Conservation (phyloP, 1,140 invertebrate genomes). For the Eupristina koningsbergeri region DNA sequence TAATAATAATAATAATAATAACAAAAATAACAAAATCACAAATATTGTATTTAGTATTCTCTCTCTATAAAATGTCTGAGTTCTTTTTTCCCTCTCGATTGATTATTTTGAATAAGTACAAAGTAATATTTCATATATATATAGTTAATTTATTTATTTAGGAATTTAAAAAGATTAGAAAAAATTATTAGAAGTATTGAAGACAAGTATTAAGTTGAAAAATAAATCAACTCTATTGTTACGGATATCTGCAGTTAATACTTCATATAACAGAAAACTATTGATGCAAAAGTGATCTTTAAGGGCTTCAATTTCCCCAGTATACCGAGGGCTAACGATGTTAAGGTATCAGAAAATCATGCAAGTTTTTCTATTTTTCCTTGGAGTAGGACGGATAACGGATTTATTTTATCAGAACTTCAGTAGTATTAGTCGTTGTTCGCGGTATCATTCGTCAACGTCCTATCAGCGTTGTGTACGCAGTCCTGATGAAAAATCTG, state of each 20-base stretch:
- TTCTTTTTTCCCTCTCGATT: too few species aligned
- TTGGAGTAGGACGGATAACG: slow-evolving; percentile 59
- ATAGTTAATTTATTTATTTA: neutral
- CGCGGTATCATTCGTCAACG: slow-evolving; percentile 66
- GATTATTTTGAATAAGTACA: too few species aligned
- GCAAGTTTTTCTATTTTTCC: slow-evolving; percentile 12
- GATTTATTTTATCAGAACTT: slow-evolving; percentile 62
- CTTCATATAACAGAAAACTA: neutral
- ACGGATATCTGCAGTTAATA: neutral
- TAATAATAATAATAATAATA: too few species aligned
- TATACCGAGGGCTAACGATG: slow-evolving; percentile 34
- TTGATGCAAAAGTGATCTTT: slow-evolving; percentile 24
- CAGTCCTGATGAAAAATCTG: slow-evolving; percentile 44
- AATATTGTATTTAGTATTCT: too few species aligned
- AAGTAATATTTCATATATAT: neutral
- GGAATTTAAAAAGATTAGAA: neutral
- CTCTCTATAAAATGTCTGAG: too few species aligned
- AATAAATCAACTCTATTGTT: neutral
- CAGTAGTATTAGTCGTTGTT: slow-evolving; percentile 45
- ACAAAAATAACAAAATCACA: too few species aligned
- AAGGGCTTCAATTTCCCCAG: slow-evolving; percentile 51
- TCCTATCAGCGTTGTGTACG: slow-evolving; percentile 58
- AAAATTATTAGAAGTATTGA: neutral
- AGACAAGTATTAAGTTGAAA: neutral
- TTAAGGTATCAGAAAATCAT: slow-evolving; percentile 12